Percentiles rank a stretch among this genome's conserved stretches.
Evolutionary conservation across 2,113 vertebrate genomes (phyloP).

Genomic region (Ceyx melanurus): DNA sequence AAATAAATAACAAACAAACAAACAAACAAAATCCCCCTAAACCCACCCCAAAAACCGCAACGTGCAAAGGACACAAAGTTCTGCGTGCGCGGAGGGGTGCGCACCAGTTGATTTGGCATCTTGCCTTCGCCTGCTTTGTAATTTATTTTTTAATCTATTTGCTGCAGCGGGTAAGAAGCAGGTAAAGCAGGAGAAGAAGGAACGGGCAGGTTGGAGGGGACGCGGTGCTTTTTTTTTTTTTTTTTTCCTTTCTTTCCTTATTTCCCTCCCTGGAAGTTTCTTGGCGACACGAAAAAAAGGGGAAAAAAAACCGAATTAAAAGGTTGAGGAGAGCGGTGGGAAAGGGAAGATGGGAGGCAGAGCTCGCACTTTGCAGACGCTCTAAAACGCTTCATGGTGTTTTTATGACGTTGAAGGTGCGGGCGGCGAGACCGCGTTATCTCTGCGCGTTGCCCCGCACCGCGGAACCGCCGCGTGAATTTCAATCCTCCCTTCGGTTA

Average conservation of each 20-base stretch:
- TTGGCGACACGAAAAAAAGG: not conserved
- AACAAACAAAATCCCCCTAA: no score
- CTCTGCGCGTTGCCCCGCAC: not conserved
- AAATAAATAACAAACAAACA: not conserved
- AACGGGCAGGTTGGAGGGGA: not conserved
- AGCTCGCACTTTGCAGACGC: not conserved
- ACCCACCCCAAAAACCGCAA: not conserved
- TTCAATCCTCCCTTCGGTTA: not conserved
- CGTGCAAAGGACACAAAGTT: not conserved
- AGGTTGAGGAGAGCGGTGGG: not conserved
- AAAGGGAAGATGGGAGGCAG: not conserved
- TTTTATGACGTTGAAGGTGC: not conserved
- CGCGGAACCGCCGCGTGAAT: not conserved
- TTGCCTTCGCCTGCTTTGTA: not conserved
- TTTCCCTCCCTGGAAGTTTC: constrained; percentile 14
- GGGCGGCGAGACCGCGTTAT: not conserved
- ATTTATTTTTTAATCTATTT: not conserved
- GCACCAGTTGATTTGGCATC: not conserved
- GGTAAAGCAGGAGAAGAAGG: not conserved
- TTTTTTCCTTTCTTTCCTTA: not conserved
- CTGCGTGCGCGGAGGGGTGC: not conserved
- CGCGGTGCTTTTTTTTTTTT: not conserved
- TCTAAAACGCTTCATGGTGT: not conserved
- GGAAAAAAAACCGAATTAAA: not conserved
- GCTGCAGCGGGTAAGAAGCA: not conserved